Evolutionary conservation across 2,888 invertebrate species (phyloP), one percentile per base, ranked within the genome.

Genomic region (Xylocampa areola): DNA sequence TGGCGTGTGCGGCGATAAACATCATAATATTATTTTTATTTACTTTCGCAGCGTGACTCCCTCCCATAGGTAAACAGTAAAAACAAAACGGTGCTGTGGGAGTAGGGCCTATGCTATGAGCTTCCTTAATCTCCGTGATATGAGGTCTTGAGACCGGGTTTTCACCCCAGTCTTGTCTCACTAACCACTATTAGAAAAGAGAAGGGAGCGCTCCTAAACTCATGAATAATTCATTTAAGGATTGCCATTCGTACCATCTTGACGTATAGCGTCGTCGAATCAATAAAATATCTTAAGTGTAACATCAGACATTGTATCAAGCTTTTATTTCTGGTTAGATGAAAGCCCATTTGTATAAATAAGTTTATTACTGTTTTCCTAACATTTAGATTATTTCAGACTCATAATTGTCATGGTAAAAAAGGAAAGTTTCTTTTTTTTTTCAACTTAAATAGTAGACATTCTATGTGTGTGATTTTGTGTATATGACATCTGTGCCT

Each of bases 141-240:
- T 80, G 70, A 78, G 65, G 62, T 64, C 55, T 51, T 25, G 25
- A 35, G 51, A 33, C 33, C 23, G 37, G 36, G 7, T 17, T 74
- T 73, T 66, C 68, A 73, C 63, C 76, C 58, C 61, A 41, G 72
- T 74, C 77, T 80, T 82, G 82, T 83, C 80, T 79, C 76, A 72
- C 81, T 80, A 80, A 80, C 84, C 81, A 80, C 85, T 84, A 86
- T 86, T 84, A 82, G 80, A 77, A 66, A 70, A 70, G 74, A 79
- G 80, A 64, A 54, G 77, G 69, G 72, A 69, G 69, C 68, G 54
- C 61, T 49, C 76, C 71, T 74, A 74, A 67, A 69, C 72, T 79
- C 74, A 84, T 86, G 78, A 82, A 86, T 86, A 79, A 86, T 85
- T 84, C 77, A 86, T 81, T 71, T 67, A 76, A 68, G 82, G 82